Conservation (phyloP, 2,888 invertebrate genomes). For the Teleogryllus oceanicus region DNA sequence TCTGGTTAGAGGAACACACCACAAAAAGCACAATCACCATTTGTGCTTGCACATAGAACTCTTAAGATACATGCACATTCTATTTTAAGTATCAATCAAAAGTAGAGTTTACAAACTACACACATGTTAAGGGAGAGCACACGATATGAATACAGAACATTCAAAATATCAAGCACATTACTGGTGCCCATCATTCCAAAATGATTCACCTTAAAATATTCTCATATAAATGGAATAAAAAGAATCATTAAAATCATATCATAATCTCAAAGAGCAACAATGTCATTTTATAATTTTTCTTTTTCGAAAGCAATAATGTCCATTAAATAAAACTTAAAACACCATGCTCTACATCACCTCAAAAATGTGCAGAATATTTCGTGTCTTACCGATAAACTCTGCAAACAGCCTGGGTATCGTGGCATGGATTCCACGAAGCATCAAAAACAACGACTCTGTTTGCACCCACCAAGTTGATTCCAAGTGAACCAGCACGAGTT, state of each 20-base stretch:
- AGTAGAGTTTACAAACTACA: background rate
- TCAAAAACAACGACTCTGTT: conserved; percentile 97
- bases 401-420: conserved; percentile 96
- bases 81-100: background rate
- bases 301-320: no score
- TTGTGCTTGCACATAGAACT: background rate
- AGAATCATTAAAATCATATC: no score
- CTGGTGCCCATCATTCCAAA: no score
- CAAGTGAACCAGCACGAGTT: conserved; percentile 92
- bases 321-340: no score
- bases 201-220: no score
- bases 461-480: conserved; percentile 96
- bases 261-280: no score
- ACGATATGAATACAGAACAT: no score
- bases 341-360: no score
- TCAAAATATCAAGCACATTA: no score
- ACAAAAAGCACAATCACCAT: background rate
- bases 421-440: conserved; percentile 99
- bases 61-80: background rate
- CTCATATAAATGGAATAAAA: no score
- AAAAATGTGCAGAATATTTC: background rate
- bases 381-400: conserved; percentile 70
- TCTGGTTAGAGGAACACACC: conserved; percentile 45
- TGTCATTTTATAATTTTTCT: no score
- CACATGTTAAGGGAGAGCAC: no score